Percentiles rank a stretch among this genome's conserved stretches.
Evolutionary conservation across 2,113 vertebrate genomes (phyloP).

Genomic region (Procavia capensis): DNA sequence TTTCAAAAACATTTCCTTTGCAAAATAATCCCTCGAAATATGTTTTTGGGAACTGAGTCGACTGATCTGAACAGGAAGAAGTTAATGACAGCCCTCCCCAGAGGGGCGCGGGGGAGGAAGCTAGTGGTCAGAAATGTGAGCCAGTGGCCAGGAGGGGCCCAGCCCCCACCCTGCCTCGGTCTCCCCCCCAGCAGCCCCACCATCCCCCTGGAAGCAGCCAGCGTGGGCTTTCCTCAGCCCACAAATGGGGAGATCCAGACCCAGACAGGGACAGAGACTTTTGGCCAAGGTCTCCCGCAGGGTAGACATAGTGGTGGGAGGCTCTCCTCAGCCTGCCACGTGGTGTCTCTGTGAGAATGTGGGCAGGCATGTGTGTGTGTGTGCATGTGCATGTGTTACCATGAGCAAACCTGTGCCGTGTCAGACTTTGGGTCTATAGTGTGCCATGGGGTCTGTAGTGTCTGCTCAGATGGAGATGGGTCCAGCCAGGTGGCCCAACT

Average conservation of each 20-base stretch:
- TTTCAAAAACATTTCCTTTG: slow-evolving; percentile 91
- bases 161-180: not conserved
- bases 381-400: not conserved
- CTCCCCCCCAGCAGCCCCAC: not conserved
- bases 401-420: fast-evolving
- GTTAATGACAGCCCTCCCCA: slow-evolving; percentile 86
- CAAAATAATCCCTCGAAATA: slow-evolving; percentile 88
- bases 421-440: not conserved
- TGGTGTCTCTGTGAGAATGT: fast-evolving
- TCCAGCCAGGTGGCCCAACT: too few species aligned
- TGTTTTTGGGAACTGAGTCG: slow-evolving; percentile 88
- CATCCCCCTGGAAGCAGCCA: not conserved
- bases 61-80: slow-evolving; percentile 88
- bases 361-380: fast-evolving
- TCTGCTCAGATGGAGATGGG: not conserved
- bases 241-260: not conserved
- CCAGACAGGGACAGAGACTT: not conserved
- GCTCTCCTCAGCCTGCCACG: fast-evolving
- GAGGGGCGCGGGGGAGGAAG: slow-evolving; percentile 84
- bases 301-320: not conserved
- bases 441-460: not conserved
- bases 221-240: not conserved
- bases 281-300: not conserved
- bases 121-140: slow-evolving; percentile 65
- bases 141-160: not conserved